phyloP scores from a whole-genome alignment of 2,797 vertebrate genomes.

The Aldrovandia affinis region DNA sequence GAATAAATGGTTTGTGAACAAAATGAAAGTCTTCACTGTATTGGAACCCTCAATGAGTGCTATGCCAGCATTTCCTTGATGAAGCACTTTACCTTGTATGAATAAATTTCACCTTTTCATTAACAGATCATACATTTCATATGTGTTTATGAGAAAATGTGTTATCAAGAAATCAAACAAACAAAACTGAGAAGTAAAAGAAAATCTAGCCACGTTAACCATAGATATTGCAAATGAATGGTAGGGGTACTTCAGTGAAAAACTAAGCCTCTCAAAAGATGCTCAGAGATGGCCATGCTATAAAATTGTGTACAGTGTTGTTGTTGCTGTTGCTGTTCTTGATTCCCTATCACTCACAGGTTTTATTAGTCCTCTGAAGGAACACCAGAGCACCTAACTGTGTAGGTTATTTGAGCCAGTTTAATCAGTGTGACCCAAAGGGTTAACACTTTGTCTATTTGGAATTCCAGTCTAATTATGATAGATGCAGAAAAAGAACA shows the following conservation, averaged over 20 bases:
- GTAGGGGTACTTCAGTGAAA: background rate
- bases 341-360: too few relatives aligned
- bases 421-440: too few relatives aligned
- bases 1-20: background rate
- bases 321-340: too few relatives aligned
- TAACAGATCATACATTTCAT: background rate
- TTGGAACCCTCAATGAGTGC: background rate
- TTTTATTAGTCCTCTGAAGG: too few relatives aligned
- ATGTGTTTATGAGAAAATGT: background rate
- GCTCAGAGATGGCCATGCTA: background rate
- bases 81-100: background rate
- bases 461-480: slow-evolving; percentile 5
- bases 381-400: too few relatives aligned
- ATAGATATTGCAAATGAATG: background rate
- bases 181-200: background rate
- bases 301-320: background rate
- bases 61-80: background rate
- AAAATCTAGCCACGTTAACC: background rate
- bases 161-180: background rate
- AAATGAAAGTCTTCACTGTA: background rate
- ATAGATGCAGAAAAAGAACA: slow-evolving; percentile 8
- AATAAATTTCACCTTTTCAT: background rate
- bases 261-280: background rate
- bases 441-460: too few relatives aligned
- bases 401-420: too few relatives aligned